Base-by-base conservation (phyloP, 2,113 vertebrate genomes). In the Triplophysa tibetana region DNA sequence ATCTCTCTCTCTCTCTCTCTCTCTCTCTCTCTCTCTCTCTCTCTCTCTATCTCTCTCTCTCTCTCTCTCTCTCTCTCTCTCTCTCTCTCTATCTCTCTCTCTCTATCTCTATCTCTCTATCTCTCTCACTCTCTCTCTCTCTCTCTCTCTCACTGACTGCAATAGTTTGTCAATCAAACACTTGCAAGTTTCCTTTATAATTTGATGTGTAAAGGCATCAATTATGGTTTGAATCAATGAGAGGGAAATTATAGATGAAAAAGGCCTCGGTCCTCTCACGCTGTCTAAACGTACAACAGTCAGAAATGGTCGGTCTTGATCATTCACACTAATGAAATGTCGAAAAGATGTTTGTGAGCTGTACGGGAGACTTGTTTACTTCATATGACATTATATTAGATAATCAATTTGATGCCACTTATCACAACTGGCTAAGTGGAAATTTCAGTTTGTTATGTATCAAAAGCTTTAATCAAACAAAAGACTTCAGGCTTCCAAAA, bases 191-290 rank as follows among this genome's bases (percentile, higher is more conserved):
- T 80, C 61, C 17, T 29, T 80, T 80, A 69, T 80, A 23, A 64
- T 50, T 19, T 70, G 78, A 79, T 72, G 61, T 72, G 63, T 63
- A 21, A 79, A 41, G 58, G 58, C 78, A 64, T 45, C 78, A 79
- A 79, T 79, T 72, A 70, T 43, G 19, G 68, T 38, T 52, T 33
- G 54, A 79, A 64, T 65, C 78, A 72, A 64, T 64, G 78, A 64
- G 78, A 63, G 11, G 9, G 68, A 48, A 79, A 79, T 72, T 33
- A 61, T 52, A 79, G 41, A 61, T 70, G 67, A 24, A 29, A 3
- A 58, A 56, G 14, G 1, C 8, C 33, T 62, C 17, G 14, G 33
- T 58, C 56, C 56, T 69, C 65, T 45, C 21, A 26, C 77, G 38
- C 43, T 38, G 26, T 75, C 63, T 52, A 56, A 73, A 73, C 1